These are phyloP conservation scores for Melanostigma gelatinosum DNA, from an alignment of 2,113 vertebrate genomes.

Conservation along the genomic window DNA sequence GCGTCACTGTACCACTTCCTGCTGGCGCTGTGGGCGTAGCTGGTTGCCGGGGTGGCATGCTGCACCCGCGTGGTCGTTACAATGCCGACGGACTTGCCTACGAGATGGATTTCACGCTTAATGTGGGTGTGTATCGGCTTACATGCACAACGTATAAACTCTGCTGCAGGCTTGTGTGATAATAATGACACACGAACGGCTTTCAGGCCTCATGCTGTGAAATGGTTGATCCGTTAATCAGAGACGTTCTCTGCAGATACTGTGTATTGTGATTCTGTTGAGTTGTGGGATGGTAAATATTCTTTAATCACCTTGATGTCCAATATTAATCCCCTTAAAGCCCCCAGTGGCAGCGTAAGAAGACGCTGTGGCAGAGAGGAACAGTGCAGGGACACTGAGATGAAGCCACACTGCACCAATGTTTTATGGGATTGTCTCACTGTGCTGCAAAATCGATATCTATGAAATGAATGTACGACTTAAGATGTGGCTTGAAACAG, in stretches of 20 bases:
- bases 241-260: background rate
- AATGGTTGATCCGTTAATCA: background rate
- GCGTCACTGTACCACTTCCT: constrained; percentile 85
- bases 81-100: constrained; percentile 86
- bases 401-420: background rate
- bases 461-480: too few relatives aligned
- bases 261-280: background rate
- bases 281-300: background rate
- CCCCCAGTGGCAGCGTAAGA: background rate
- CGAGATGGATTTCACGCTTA: background rate
- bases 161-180: background rate
- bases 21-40: constrained; percentile 84
- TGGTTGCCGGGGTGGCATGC: constrained; percentile 83
- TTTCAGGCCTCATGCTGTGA: background rate
- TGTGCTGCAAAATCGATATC: background rate
- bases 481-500: too few relatives aligned
- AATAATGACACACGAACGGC: too few relatives aligned
- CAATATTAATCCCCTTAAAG: background rate
- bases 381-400: background rate
- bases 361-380: background rate
- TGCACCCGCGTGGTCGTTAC: constrained; percentile 86
- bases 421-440: background rate
- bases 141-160: background rate
- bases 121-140: too few relatives aligned
- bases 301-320: constrained; percentile 6